A percentile compares a stretch with the other conserved stretches of the same genome.
Evolutionary conservation across 2,113 vertebrate genomes (phyloP).

Genomic region (Salminus brasiliensis): DNA sequence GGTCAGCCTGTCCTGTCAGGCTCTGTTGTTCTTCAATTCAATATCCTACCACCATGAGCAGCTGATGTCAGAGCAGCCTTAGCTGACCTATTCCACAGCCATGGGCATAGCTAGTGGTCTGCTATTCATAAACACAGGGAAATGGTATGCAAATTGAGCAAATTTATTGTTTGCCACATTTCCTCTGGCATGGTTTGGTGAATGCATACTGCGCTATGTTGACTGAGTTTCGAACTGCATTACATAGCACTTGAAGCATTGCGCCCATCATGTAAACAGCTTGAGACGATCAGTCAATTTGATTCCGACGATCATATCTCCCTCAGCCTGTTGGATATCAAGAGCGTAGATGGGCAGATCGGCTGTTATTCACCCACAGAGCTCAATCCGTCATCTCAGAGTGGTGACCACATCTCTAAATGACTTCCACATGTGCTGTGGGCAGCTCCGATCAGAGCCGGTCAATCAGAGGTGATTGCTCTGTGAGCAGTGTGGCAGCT

Average conservation of each 20-base stretch:
- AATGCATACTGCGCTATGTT: neutral
- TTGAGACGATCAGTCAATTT: neutral
- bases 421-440: constrained; percentile 42
- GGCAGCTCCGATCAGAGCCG: constrained; percentile 26
- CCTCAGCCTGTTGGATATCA: constrained; percentile 9
- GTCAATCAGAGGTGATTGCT: constrained; percentile 21
- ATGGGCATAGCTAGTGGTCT: neutral
- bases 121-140: neutral
- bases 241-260: neutral
- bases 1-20: constrained; percentile 25
- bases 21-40: constrained; percentile 4
- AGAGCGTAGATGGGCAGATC: constrained; percentile 14
- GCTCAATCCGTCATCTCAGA: constrained; percentile 20
- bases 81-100: neutral
- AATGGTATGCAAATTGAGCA: neutral
- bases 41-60: constrained; percentile 11
- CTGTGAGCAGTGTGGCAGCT: neutral
- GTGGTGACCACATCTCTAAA: constrained; percentile 13
- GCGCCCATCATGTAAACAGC: neutral
- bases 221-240: neutral
- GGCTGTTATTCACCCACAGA: neutral
- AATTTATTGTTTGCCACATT: neutral
- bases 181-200: neutral
- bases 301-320: neutral
- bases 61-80: constrained; percentile 23